Base-by-base conservation (phyloP, 2,113 vertebrate genomes). In the Malurus cyaneus region DNA sequence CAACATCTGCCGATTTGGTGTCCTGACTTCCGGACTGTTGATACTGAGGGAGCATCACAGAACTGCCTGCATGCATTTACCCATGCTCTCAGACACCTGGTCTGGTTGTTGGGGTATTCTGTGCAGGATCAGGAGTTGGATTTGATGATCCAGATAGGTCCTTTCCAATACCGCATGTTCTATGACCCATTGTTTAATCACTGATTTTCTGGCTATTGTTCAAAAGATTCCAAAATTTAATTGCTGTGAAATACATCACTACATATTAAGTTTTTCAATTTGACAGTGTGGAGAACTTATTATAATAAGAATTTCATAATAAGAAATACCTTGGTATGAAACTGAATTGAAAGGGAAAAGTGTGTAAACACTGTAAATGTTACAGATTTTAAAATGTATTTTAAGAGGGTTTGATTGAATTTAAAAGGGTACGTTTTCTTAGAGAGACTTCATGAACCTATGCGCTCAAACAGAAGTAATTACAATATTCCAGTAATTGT, bases 91-190 rank as follows among this genome's bases (percentile, higher is more conserved):
- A 54, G 47, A 34, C n/a, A 76, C 12, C 9, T 26, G 12, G 25
- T 67, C 11, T 41, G 41, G 41, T 61, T 61, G 15, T 29, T 66
- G 36, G 12, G 8, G 4, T 20, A 18, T 53, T 12, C 41, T 61
- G n/a, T 8, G 4, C 0, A 0, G n/a, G 24, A 41, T 20, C 4
- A 26, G 41, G 21, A 49, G 12, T 11, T 49, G 29, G 9, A 49
- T 26, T 69, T 53, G 18, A 14, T 76, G 11, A 26, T 69, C 17
- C 41, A 31, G 29, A 47, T 54, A 20, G 25, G 12, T 61, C 20
- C 29, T 14, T 60, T 67, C 29, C 47, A 61, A 34, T 12, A 69
- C 24, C 26, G 14, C 25, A 61, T 49, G 14, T 46, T 74, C 7
- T 60, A 20, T 47, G 11, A 53, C 19, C 14, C 13, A 39, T 60